Percentiles rank a stretch among this genome's conserved stretches.
Evolutionary conservation across 2,888 invertebrate species (phyloP).

Genomic region (Rotaria socialis): DNA sequence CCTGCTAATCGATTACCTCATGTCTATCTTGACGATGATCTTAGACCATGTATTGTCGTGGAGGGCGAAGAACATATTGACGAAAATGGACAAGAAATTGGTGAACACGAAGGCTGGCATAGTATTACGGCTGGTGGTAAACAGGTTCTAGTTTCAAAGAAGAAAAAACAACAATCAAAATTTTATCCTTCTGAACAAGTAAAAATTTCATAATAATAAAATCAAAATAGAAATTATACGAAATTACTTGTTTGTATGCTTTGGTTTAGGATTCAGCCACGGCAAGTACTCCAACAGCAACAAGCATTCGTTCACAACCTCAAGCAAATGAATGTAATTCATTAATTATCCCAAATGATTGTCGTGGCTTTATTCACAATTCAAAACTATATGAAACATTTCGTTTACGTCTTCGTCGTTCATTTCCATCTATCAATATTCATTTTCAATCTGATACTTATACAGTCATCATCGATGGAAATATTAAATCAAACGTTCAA

Average conservation of each 20-base stretch:
- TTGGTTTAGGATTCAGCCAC: not conserved
- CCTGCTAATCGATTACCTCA: not conserved
- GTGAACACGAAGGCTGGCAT: not conserved
- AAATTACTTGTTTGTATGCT: too few relatives aligned
- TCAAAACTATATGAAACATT: constrained; percentile 15
- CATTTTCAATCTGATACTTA: not conserved
- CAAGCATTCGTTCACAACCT: not conserved
- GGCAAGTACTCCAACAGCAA: not conserved
- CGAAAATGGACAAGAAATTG: not conserved
- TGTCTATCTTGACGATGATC: not conserved
- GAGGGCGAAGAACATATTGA: not conserved
- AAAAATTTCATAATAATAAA: too few relatives aligned
- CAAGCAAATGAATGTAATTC: not conserved
- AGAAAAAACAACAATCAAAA: not conserved
- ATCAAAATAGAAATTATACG: too few relatives aligned
- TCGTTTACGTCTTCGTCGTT: not conserved
- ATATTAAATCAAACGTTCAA: not conserved
- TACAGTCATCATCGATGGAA: constrained; percentile 2
- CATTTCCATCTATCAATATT: not conserved
- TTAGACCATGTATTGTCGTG: not conserved
- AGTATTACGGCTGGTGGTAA: not conserved
- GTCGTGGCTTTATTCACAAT: constrained; percentile 27
- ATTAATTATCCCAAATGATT: not conserved
- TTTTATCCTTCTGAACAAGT: not conserved
- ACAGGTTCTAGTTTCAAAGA: not conserved